Evolutionary conservation across 2,797 vertebrate genomes (phyloP).

Genomic region (Acanthurus lineatus): DNA sequence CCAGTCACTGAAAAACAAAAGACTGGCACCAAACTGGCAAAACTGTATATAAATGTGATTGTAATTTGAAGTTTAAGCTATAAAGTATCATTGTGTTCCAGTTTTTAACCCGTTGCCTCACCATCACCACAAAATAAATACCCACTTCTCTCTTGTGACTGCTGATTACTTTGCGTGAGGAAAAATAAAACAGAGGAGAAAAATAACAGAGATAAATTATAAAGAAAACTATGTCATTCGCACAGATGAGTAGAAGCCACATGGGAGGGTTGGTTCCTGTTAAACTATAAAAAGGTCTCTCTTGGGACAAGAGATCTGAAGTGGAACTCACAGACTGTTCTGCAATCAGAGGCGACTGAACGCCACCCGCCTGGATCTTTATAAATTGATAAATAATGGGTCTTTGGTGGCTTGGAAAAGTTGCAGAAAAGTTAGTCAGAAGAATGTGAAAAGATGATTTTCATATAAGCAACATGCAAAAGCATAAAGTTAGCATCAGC

Average conservation of each 20-base stretch:
- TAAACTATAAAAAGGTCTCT: conserved; percentile 82
- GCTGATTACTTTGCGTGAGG: conserved; percentile 62
- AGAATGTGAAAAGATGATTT: conserved; percentile 22
- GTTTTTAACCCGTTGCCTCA: conserved; percentile 64
- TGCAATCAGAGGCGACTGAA: conserved; percentile 74
- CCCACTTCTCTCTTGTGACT: conserved; percentile 31
- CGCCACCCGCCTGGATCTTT: conserved; percentile 72
- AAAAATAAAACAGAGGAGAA: conserved; percentile 64
- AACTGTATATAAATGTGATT: conserved; percentile 28
- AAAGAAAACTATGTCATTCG: conserved; percentile 81
- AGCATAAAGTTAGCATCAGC: conserved; percentile 1
- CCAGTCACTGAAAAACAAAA: conserved; percentile 52
- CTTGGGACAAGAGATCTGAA: conserved; percentile 81
- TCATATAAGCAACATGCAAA: conserved; percentile 4
- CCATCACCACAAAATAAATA: conserved; percentile 14
- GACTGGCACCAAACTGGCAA: conserved; percentile 43
- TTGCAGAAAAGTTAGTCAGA: conserved; percentile 66
- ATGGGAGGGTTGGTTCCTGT: conserved; percentile 83
- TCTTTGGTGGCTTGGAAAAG: conserved; percentile 68
- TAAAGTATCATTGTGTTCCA: conserved; percentile 49
- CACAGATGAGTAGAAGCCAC: conserved; percentile 77
- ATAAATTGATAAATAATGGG: conserved; percentile 76
- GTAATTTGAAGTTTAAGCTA: conserved; percentile 33
- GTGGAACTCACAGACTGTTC: conserved; percentile 80
- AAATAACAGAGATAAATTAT: conserved; percentile 75